Conservation (phyloP, 2,113 vertebrate genomes). For the Callospermophilus lateralis region DNA sequence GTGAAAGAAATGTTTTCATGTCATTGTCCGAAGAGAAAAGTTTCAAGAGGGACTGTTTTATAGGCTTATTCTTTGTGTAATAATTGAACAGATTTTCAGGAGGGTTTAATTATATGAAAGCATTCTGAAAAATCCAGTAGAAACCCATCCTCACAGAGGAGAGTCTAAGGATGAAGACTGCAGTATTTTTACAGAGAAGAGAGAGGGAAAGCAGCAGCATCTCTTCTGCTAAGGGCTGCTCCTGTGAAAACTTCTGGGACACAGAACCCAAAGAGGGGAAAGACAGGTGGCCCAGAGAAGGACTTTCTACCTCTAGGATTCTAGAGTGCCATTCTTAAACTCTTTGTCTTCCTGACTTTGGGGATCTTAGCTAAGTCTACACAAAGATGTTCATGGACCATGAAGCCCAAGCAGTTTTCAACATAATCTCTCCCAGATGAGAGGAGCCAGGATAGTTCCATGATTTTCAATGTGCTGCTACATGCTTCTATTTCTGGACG, state of each 20-base stretch:
- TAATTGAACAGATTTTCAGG: not conserved
- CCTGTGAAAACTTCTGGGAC: not conserved
- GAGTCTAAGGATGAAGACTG: not conserved
- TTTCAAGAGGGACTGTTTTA: not conserved
- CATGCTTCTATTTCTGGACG: not conserved
- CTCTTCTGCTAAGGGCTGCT: not conserved
- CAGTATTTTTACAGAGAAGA: not conserved
- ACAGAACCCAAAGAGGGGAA: not conserved
- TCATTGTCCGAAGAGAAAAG: not conserved
- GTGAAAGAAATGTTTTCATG: not conserved
- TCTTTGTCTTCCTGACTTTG: not conserved
- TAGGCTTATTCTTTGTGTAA: conserved; percentile 46
- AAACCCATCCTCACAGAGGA: not conserved
- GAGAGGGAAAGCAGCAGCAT: not conserved
- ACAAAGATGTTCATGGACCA: not conserved
- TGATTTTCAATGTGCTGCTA: not conserved
- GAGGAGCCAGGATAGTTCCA: not conserved
- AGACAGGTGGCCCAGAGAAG: not conserved
- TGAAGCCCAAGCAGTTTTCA: not conserved
- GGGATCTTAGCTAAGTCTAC: not conserved
- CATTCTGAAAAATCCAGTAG: not conserved
- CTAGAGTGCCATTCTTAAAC: not conserved
- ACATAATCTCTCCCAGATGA: not conserved
- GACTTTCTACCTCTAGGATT: not conserved
- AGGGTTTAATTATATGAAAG: not conserved